Evolutionary conservation across 2,797 vertebrate genomes (phyloP).

Genomic region (Cryptoprocta ferox): DNA sequence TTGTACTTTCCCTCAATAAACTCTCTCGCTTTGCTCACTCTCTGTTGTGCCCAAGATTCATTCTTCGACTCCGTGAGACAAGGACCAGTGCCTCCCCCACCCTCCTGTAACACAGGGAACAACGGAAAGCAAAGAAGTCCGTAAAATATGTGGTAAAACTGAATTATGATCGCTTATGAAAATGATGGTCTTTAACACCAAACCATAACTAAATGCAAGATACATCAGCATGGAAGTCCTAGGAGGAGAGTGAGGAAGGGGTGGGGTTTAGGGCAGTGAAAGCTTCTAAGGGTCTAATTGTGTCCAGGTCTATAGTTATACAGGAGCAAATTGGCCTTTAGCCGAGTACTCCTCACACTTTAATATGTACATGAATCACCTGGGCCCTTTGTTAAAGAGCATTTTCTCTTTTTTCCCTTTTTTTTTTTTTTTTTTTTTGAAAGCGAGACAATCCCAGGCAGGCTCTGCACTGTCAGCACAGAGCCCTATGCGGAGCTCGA

Average conservation of each 20-base stretch:
- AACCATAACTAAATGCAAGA: conserved; percentile 21
- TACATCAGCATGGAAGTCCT: not conserved
- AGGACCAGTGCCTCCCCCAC: too few relatives aligned
- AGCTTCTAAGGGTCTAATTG: conserved; percentile 24
- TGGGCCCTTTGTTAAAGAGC: not conserved
- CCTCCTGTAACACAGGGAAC: not conserved
- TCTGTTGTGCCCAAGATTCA: too few relatives aligned
- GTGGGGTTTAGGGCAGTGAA: not conserved
- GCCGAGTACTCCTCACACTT: not conserved
- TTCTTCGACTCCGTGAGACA: too few relatives aligned
- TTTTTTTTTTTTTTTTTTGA: too few relatives aligned
- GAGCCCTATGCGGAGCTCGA: too few relatives aligned
- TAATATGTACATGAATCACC: not conserved
- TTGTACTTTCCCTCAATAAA: too few relatives aligned
- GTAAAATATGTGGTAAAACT: not conserved
- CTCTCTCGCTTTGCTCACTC: too few relatives aligned
- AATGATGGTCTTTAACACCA: not conserved
- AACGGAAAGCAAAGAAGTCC: not conserved
- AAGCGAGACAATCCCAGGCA: too few relatives aligned
- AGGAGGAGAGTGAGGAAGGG: not conserved
- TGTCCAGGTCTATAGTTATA: not conserved
- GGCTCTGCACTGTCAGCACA: too few relatives aligned
- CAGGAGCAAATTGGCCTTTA: not conserved
- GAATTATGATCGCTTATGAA: not conserved
- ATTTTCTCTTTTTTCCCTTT: too few relatives aligned